These are phyloP conservation scores for Casuarius casuarius DNA, from an alignment of 2,113 vertebrate genomes.

Conservation along the genomic window DNA sequence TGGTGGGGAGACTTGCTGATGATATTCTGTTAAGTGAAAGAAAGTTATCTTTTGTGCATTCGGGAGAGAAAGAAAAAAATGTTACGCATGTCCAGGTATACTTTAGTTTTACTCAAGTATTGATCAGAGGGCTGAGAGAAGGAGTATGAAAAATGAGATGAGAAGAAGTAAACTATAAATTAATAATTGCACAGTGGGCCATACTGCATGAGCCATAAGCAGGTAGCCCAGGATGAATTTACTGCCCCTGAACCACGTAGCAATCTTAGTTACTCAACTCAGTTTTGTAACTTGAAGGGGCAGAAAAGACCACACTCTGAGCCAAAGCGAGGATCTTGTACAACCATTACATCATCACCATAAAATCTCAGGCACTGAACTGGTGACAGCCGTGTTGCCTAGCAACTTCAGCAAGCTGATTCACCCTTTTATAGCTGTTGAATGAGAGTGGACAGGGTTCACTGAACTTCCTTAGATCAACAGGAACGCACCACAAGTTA, in stretches of 20 bases:
- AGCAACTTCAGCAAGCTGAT: conserved; percentile 27
- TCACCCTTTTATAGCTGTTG: conserved; percentile 1
- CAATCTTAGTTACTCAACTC: not conserved
- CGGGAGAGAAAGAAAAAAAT: not conserved
- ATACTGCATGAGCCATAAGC: not conserved
- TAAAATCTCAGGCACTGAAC: not conserved
- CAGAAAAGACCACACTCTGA: not conserved
- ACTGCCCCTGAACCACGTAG: not conserved
- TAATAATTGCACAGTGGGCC: not conserved
- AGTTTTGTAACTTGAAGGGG: not conserved
- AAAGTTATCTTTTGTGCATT: not conserved
- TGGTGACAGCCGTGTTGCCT: conserved; percentile 25
- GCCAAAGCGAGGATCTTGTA: not conserved
- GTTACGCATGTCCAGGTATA: not conserved
- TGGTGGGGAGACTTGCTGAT: not conserved
- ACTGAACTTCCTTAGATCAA: not conserved
- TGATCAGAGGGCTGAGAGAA: not conserved
- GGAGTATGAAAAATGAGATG: not conserved
- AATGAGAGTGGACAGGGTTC: conserved; percentile 16
- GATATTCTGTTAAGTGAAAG: not conserved
- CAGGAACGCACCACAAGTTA: conserved; percentile 6
- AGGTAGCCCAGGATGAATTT: not conserved
- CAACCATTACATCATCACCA: not conserved
- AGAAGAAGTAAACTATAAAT: not conserved
- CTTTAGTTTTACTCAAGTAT: not conserved